Conservation (phyloP, 2,888 invertebrate species). For the Ecliptopera silaceata region DNA sequence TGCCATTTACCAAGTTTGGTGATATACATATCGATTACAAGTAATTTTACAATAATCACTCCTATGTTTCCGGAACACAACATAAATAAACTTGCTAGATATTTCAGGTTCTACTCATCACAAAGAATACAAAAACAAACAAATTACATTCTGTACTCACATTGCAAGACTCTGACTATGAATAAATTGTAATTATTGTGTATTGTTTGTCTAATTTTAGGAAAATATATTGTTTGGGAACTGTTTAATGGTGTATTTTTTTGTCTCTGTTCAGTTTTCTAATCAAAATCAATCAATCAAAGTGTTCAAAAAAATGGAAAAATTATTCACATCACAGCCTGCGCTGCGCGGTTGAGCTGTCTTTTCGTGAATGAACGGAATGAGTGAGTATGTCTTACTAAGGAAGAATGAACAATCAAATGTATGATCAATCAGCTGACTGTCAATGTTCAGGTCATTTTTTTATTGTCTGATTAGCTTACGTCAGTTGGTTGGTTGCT, state of each 20-base stretch:
- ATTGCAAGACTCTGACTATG: constrained; percentile 24
- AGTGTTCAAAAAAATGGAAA: constrained; percentile 30
- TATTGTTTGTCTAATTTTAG: constrained; percentile 7
- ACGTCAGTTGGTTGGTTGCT: no score
- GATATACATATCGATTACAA: background rate
- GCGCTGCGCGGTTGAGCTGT: constrained; percentile 8
- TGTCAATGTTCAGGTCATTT: no score
- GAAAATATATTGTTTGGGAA: constrained; percentile 21
- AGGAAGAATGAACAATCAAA: no score
- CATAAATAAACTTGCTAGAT: background rate
- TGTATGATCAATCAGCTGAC: no score
- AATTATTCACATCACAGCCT: constrained; percentile 30
- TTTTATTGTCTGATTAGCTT: no score
- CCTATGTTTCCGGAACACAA: no score
- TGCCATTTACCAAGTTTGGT: background rate
- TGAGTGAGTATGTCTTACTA: no score
- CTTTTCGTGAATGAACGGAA: no score
- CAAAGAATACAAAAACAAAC: constrained; percentile 35
- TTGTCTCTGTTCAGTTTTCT: constrained; percentile 23
- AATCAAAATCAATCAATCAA: constrained; percentile 37
- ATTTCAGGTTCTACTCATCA: constrained; percentile 13
- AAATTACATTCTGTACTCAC: constrained; percentile 32
- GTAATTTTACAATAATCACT: background rate
- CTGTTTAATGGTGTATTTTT: constrained; percentile 32
- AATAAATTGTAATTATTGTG: constrained; percentile 6